phyloP scores from a whole-genome alignment of 2,888 invertebrate species.

The Cotesia congregata region DNA sequence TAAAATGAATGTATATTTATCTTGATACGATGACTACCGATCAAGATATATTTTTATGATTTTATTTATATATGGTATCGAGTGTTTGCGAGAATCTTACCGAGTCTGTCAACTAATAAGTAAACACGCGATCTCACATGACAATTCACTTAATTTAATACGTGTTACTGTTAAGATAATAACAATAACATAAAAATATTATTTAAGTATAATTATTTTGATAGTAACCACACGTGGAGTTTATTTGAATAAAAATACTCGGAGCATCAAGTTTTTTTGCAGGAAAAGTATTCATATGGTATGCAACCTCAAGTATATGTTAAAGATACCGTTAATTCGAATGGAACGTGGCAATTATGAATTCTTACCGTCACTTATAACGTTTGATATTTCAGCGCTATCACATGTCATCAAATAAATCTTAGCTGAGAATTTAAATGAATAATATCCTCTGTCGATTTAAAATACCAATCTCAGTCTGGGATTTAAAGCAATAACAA shows the following conservation, averaged over 20 bases:
- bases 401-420: slow-evolving; percentile 12
- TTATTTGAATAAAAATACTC: background rate
- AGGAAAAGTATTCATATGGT: slow-evolving; percentile 5
- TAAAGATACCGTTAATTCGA: slow-evolving; percentile 51
- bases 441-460: background rate
- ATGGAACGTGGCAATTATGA: slow-evolving; percentile 51
- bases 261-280: background rate
- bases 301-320: slow-evolving; percentile 34
- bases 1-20: background rate
- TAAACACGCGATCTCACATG: background rate
- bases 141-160: background rate
- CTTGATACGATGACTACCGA: background rate
- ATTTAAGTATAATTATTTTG: background rate
- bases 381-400: slow-evolving; percentile 38
- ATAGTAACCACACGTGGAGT: background rate
- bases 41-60: background rate
- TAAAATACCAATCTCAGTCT: background rate
- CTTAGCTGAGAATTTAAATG: background rate
- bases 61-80: background rate
- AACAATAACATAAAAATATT: background rate
- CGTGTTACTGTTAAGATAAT: background rate
- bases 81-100: background rate
- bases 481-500: background rate
- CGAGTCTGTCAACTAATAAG: background rate
- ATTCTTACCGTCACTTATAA: slow-evolving; percentile 43